phyloP scores from a whole-genome alignment of 1,140 invertebrate genomes.

The Caenorhabditis elegans region DNA sequence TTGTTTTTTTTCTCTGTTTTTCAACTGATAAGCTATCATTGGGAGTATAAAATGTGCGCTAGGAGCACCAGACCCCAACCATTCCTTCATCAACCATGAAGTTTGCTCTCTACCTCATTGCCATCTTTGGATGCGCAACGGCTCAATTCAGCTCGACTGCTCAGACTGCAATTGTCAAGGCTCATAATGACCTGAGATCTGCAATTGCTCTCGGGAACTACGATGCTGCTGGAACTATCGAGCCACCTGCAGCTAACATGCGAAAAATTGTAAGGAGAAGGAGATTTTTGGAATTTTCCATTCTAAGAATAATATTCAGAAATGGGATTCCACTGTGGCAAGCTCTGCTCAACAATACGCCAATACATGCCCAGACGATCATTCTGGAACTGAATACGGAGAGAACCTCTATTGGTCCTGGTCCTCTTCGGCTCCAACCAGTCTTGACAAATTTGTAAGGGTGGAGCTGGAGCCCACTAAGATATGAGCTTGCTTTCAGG shows the following conservation, averaged over 20 bases:
- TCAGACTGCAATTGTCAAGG: neutral
- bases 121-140: neutral
- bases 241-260: neutral
- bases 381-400: neutral
- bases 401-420: constrained; percentile 15
- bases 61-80: neutral
- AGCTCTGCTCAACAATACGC: neutral
- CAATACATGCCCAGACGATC: neutral
- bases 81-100: neutral
- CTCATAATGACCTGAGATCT: constrained; percentile 4
- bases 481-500: no score
- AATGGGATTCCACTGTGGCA: neutral
- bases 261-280: neutral
- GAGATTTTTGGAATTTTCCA: no score
- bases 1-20: no score
- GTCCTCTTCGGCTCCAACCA: neutral
- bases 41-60: neutral
- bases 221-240: neutral
- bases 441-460: neutral
- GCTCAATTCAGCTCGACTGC: neutral
- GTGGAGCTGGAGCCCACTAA: no score
- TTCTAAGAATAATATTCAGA: neutral
- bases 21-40: neutral
- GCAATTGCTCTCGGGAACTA: neutral
- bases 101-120: neutral